Percentiles rank a stretch among this genome's conserved stretches.
Conservation (phyloP, 2,113 vertebrate genomes). For the Daphoenositta chrysoptera region DNA sequence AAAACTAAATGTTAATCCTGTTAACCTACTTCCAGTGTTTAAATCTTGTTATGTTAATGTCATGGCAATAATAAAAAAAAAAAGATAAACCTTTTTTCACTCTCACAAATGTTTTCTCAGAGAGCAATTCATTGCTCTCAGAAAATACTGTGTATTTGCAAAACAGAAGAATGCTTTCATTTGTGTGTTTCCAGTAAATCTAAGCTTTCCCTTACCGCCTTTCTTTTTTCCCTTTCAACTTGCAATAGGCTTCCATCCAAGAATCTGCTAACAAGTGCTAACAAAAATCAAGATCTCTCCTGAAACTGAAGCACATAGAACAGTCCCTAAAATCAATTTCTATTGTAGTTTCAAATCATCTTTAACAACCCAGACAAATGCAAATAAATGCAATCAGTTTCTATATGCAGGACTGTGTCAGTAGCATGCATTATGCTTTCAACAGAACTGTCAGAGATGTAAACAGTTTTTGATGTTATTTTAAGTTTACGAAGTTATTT, state of each 20-base stretch:
- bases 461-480: not conserved
- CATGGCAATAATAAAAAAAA: not conserved
- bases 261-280: slow-evolving; percentile 13
- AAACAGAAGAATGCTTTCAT: slow-evolving; percentile 28
- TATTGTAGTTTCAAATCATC: not conserved
- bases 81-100: not conserved
- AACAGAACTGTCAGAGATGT: not conserved
- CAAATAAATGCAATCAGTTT: not conserved
- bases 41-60: slow-evolving; percentile 39
- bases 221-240: not conserved
- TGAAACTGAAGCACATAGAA: not conserved
- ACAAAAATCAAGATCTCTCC: not conserved
- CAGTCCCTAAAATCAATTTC: not conserved
- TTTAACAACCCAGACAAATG: not conserved
- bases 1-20: slow-evolving; percentile 35
- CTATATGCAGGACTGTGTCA: not conserved
- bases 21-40: slow-evolving; percentile 19
- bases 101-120: not conserved
- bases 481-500: not conserved
- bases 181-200: not conserved
- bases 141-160: not conserved
- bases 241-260: not conserved
- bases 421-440: not conserved
- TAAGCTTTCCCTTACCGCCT: not conserved
- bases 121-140: not conserved